Base-by-base conservation (phyloP, 2,113 vertebrate species). In the Nicator chloris region DNA sequence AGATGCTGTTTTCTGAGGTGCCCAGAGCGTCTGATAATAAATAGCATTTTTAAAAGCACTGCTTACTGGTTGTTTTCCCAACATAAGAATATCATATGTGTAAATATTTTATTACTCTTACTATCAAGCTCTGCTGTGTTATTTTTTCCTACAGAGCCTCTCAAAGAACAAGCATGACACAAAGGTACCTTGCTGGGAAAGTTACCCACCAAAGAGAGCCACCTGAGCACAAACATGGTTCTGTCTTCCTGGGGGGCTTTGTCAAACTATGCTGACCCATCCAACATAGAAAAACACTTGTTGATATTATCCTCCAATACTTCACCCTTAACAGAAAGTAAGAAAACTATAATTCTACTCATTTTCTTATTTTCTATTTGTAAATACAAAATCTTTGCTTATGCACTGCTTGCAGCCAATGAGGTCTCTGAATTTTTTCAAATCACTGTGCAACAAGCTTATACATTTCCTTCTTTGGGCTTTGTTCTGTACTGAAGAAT, bases 211-310 rank as follows among this genome's bases (percentile, higher is more conserved):
- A 60, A 82, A 94, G 6, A 59, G 9, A 1, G 1, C 24, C 68
- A 50, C 33, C 7, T 63, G 15, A 85, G n/a, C 6, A 59, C 2
- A 7, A 84, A 30, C 5, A 24, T 11, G 17, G 2, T 61, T 56
- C 28, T 68, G 15, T 40, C 22, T 54, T 70, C 47, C 30, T n/a
- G 5, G 7, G 3, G 5, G 7, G 0, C 2, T 35, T 47, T 76
- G 27, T 69, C 35, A 92, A 80, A 72, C 9, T 54, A 77, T 79
- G 27, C 11, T 82, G 37, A 64, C 9, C 42, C 11, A 42, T 45
- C 16, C 19, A 63, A 45, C 22, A 54, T 0, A 71, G 42, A 68
- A 76, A 64, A 82, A 51, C 0, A 1, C 1, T 57, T 70, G 8
- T 12, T 2, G 1, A 27, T 71, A 39, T 53, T 70, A 35, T 54